These are phyloP conservation scores for Tanypteryx hageni DNA, from an alignment of 2,888 invertebrate genomes.

Conservation along the genomic window DNA sequence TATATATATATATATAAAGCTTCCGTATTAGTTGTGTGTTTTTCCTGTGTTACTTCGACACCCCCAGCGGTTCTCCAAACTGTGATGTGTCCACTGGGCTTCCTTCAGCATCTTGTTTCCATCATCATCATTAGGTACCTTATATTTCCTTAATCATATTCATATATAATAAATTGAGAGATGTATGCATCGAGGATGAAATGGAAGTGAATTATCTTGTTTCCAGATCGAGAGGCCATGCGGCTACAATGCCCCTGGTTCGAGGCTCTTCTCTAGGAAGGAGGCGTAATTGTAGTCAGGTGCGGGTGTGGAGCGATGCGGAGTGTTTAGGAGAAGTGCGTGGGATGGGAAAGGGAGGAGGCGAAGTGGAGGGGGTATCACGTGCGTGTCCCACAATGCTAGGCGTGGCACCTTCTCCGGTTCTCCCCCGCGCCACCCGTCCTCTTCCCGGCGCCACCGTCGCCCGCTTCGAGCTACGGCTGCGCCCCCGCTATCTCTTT, in stretches of 20 bases:
- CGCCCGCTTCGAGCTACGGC: not conserved
- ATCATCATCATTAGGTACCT: no score
- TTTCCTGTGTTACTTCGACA: no score
- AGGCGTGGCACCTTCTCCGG: slow-evolving; percentile 55
- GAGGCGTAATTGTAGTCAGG: not conserved
- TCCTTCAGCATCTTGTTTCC: no score
- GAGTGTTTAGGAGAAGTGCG: not conserved
- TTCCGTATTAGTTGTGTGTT: no score
- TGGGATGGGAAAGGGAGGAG: not conserved
- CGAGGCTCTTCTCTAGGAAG: not conserved
- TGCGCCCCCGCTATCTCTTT: not conserved
- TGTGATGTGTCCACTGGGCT: no score
- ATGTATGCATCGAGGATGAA: not conserved
- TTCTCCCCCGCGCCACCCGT: slow-evolving; percentile 18
- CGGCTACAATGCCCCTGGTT: not conserved
- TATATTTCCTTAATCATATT: no score
- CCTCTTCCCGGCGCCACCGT: slow-evolving; percentile 40
- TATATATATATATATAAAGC: no score
- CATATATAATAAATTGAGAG: no score
- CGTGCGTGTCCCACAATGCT: slow-evolving; percentile 63
- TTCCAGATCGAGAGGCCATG: not conserved
- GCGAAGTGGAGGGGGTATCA: slow-evolving; percentile 16
- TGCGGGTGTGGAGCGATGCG: not conserved
- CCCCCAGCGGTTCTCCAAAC: no score
- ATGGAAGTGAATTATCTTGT: not conserved